Evolutionary conservation across 2,888 invertebrate genomes (phyloP).

Genomic region (Blastobasis lacticolella): DNA sequence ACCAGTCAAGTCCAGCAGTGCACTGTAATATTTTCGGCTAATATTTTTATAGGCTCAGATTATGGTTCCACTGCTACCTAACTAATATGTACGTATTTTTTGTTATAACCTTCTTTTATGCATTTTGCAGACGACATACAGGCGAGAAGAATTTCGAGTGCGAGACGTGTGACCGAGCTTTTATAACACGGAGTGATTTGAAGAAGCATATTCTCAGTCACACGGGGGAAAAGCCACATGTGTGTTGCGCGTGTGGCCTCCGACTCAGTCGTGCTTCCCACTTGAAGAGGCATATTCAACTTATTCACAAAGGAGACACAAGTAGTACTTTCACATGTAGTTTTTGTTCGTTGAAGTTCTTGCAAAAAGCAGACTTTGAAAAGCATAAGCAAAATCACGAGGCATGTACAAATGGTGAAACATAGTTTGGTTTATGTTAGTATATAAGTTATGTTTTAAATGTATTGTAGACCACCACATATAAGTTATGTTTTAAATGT

Average conservation of each 20-base stretch:
- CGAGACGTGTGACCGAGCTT: slow-evolving; percentile 48
- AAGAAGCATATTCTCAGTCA: slow-evolving; percentile 57
- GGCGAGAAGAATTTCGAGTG: slow-evolving; percentile 66
- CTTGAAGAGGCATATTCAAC: slow-evolving; percentile 50
- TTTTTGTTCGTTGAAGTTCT: slow-evolving; percentile 33
- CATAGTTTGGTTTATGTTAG: not conserved
- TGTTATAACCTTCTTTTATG: no score
- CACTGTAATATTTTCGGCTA: no score
- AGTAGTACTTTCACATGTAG: slow-evolving; percentile 24
- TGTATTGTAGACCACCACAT: no score
- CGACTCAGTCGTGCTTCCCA: slow-evolving; percentile 55
- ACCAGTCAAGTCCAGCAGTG: no score
- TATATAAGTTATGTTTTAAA: no score
- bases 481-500: no score
- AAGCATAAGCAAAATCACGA: slow-evolving; percentile 25
- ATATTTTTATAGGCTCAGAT: no score
- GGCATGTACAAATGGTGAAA: not conserved
- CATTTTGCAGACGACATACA: slow-evolving; percentile 48
- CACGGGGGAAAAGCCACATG: slow-evolving; percentile 50
- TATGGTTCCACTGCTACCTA: no score
- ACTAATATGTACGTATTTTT: no score
- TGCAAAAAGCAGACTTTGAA: slow-evolving; percentile 32
- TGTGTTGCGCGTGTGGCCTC: slow-evolving; percentile 53
- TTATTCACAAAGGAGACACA: slow-evolving; percentile 2
- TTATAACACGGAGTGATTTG: slow-evolving; percentile 62